These are phyloP conservation scores for Leucoraja ocellata DNA, from an alignment of 2,797 vertebrate genomes.

Conservation along the genomic window DNA sequence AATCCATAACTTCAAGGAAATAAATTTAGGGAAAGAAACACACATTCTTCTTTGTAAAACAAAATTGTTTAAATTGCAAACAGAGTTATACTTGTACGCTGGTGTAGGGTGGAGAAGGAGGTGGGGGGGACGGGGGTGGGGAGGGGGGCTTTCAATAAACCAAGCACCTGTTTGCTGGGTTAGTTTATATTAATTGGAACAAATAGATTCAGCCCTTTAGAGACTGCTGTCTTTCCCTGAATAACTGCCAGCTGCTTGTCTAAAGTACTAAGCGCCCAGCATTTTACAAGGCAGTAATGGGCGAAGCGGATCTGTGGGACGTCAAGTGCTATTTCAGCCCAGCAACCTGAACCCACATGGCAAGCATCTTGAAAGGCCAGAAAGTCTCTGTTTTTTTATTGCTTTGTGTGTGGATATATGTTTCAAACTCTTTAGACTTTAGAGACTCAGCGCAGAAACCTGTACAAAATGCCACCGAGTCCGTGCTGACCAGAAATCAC, in stretches of 20 bases:
- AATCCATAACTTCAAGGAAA: neutral
- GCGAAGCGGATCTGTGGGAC: neutral
- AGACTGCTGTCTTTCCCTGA: slow-evolving; percentile 5
- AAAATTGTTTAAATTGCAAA: neutral
- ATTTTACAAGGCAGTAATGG: slow-evolving; percentile 28
- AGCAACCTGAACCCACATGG: neutral
- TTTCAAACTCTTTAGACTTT: neutral
- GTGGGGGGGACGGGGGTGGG: neutral
- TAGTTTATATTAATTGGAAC: slow-evolving; percentile 29
- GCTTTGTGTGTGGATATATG: neutral
- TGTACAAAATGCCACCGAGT: no score
- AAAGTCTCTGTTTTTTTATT: neutral
- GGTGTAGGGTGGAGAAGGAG: neutral
- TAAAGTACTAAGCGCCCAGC: neutral
- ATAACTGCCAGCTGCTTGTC: slow-evolving; percentile 21
- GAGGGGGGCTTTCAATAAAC: neutral
- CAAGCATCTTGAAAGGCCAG: neutral
- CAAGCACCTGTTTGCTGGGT: neutral
- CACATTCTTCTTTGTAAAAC: neutral
- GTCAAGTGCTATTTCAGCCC: neutral
- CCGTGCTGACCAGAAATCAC: no score
- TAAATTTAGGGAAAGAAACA: neutral
- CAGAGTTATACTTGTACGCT: neutral
- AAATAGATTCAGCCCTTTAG: slow-evolving; percentile 11
- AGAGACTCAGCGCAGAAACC: no score